phyloP scores from a whole-genome alignment of 1,140 invertebrate genomes.

The Coptotermes formosanus region DNA sequence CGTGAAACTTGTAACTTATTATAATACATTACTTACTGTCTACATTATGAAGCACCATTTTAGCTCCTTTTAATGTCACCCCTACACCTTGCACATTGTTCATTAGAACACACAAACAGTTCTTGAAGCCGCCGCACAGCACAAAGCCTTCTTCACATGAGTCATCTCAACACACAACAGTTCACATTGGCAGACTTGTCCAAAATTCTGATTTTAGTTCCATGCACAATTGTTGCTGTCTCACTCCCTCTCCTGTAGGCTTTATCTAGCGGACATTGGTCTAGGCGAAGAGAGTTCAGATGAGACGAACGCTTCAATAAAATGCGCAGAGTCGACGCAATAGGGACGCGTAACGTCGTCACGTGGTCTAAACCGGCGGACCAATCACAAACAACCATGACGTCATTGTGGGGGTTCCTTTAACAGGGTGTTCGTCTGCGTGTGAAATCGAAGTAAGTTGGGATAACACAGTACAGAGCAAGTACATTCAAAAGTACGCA shows the following conservation, averaged over 20 bases:
- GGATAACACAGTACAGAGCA: too few relatives aligned
- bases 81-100: background rate
- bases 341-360: background rate
- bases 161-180: background rate
- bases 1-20: too few relatives aligned
- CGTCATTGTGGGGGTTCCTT: background rate
- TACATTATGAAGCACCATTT: background rate
- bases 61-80: background rate
- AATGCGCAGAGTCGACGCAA: background rate
- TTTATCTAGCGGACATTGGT: too few relatives aligned
- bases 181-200: background rate
- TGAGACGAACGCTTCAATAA: background rate
- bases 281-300: too few relatives aligned
- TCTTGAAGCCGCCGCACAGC: too few relatives aligned
- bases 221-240: background rate
- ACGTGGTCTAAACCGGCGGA: background rate
- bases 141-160: background rate
- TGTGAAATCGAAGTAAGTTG: background rate
- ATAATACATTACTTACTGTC: background rate
- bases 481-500: too few relatives aligned
- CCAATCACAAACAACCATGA: slow-evolving; percentile 5
- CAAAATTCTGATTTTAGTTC: background rate
- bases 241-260: background rate
- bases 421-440: background rate
- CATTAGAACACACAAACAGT: background rate